Conservation (phyloP, 2,888 invertebrate species). For the Acanthosoma haemorrhoidale region DNA sequence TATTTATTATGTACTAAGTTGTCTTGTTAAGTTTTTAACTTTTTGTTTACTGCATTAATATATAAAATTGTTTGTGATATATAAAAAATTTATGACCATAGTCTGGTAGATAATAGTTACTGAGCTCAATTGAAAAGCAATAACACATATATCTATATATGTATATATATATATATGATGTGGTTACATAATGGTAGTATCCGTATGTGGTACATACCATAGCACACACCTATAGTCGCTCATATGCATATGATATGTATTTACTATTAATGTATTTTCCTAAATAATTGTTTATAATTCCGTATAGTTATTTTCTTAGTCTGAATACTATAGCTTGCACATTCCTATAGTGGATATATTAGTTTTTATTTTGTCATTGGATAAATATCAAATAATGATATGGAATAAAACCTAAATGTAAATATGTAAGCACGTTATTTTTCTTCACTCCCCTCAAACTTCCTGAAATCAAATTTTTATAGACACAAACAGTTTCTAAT, state of each 20-base stretch:
- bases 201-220: not conserved
- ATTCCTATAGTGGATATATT: not conserved
- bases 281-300: not conserved
- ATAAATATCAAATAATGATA: no score
- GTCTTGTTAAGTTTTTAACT: slow-evolving; percentile 14
- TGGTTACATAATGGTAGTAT: no score
- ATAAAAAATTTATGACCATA: not conserved
- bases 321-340: not conserved
- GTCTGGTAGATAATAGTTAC: not conserved
- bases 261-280: not conserved
- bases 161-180: not conserved
- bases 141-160: not conserved
- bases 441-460: no score
- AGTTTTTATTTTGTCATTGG: slow-evolving; percentile 10
- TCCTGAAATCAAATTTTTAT: no score
- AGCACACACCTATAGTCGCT: not conserved
- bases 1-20: slow-evolving; percentile 9
- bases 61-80: slow-evolving; percentile 5
- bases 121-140: slow-evolving; percentile 18
- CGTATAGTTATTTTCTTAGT: not conserved
- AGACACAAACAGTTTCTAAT: no score
- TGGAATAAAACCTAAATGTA: not conserved
- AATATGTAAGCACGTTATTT: no score
- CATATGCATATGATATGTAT: not conserved
- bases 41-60: not conserved